Conservation (phyloP, 2,797 vertebrate species). For the Coreius guichenoti region DNA sequence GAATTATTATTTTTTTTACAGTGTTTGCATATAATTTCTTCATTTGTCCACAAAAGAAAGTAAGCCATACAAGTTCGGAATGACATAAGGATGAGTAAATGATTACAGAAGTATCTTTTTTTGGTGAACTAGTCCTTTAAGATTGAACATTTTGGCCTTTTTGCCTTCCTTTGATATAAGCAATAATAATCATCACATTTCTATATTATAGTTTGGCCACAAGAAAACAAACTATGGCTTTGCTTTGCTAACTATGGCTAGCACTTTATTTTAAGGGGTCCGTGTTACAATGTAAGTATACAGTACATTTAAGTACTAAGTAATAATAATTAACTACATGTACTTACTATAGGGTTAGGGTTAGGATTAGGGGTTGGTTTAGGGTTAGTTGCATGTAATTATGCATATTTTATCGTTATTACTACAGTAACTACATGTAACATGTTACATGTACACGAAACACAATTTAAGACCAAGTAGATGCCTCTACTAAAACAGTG, state of each 20-base stretch:
- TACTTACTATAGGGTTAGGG: no score
- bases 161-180: not conserved
- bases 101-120: not conserved
- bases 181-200: not conserved
- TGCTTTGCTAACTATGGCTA: no score
- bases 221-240: not conserved
- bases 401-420: no score
- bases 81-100: not conserved
- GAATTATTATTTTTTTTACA: not conserved
- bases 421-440: no score
- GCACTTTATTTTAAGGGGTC: no score
- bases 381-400: no score
- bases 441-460: not conserved
- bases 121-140: not conserved
- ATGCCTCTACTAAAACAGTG: not conserved
- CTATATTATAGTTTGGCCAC: not conserved
- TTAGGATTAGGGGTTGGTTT: no score
- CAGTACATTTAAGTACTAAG: no score
- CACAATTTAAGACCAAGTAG: not conserved
- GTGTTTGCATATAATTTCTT: not conserved
- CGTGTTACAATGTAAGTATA: no score
- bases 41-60: not conserved
- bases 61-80: not conserved
- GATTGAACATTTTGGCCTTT: not conserved
- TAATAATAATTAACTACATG: no score